Evolutionary conservation across 2,797 vertebrate species (phyloP).

Genomic region (Parambassis ranga): DNA sequence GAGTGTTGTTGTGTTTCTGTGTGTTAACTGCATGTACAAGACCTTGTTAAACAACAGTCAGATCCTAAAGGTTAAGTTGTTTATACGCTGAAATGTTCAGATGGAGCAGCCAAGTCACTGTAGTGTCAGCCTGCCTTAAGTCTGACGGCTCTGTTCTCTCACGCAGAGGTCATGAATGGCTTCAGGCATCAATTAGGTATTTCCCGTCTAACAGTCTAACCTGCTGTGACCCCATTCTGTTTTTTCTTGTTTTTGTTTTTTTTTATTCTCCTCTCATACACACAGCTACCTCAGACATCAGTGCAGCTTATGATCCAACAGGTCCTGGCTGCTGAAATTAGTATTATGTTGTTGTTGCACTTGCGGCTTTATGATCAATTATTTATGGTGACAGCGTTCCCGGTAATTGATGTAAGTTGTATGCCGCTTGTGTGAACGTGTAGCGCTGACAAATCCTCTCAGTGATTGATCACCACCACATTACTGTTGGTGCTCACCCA

Average conservation of each 20-base stretch:
- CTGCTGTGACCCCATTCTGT: conserved; percentile 5
- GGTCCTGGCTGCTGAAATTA: background rate
- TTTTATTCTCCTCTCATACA: background rate
- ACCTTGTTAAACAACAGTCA: background rate
- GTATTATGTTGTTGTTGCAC: background rate
- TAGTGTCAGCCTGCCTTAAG: background rate
- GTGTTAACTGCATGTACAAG: background rate
- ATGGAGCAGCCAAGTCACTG: background rate
- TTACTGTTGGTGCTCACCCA: conserved; percentile 15
- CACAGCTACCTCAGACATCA: background rate
- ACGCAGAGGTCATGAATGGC: conserved; percentile 9
- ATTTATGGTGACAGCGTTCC: conserved; percentile 32
- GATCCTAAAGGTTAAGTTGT: background rate
- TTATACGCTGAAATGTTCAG: background rate
- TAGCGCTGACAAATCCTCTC: conserved; percentile 20
- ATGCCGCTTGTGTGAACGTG: background rate
- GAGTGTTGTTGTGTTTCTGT: background rate
- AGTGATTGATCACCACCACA: conserved; percentile 38
- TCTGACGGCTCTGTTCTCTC: conserved; percentile 15
- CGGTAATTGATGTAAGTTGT: conserved; percentile 25
- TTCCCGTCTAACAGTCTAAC: conserved; percentile 31
- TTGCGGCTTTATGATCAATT: conserved; percentile 32
- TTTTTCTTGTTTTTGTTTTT: background rate
- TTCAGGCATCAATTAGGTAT: conserved; percentile 29
- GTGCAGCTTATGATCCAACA: background rate